Percentiles rank a stretch among this genome's conserved stretches.
Conservation (phyloP, 2,797 vertebrate species). For the Prionace glauca region DNA sequence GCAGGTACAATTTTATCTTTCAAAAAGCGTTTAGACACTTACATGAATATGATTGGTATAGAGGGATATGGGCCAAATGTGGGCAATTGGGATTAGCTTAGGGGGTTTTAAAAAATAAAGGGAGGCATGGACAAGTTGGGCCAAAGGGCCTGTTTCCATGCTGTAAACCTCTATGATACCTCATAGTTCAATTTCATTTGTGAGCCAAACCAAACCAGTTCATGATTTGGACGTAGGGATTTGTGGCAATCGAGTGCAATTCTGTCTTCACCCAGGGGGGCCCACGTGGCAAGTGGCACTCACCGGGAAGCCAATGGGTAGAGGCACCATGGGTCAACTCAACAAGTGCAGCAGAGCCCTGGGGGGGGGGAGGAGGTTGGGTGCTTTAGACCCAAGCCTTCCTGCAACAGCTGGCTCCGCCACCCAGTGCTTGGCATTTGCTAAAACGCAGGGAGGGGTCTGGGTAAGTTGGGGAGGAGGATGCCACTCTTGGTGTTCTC, state of each 20-base stretch:
- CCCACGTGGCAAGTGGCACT: neutral
- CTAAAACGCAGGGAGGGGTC: neutral
- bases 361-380: too few species aligned
- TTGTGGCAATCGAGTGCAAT: neutral
- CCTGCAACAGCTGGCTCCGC: neutral
- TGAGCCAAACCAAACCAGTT: neutral
- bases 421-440: neutral
- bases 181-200: neutral
- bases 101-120: too few species aligned
- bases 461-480: neutral
- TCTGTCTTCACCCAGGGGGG: neutral
- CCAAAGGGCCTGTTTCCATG: too few species aligned
- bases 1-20: too few species aligned
- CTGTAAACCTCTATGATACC: too few species aligned
- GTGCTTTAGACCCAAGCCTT: neutral
- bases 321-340: neutral
- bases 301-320: neutral
- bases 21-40: too few species aligned
- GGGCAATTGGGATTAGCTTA: too few species aligned
- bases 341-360: too few species aligned
- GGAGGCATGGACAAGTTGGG: too few species aligned
- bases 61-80: too few species aligned
- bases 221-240: neutral
- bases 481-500: too few species aligned
- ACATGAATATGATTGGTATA: too few species aligned